Conservation (phyloP, 2,888 invertebrate species). For the Conchocele bisecta region DNA sequence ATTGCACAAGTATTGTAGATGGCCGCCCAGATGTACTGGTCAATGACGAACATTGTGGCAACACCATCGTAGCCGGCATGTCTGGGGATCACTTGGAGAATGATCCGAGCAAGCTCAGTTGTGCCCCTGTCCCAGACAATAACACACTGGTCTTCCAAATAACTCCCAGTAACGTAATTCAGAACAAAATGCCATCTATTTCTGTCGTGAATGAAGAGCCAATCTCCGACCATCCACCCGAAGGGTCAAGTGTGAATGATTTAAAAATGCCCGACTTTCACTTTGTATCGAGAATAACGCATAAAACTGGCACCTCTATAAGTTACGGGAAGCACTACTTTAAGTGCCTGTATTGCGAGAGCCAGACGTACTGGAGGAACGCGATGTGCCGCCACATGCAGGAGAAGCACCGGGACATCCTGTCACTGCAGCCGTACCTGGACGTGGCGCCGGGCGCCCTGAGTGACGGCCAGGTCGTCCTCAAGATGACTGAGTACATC, state of each 20-base stretch:
- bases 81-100: too few relatives aligned
- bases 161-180: too few relatives aligned
- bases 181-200: too few relatives aligned
- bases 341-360: constrained; percentile 74
- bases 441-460: constrained; percentile 38
- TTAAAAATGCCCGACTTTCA: constrained; percentile 55
- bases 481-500: constrained; percentile 75
- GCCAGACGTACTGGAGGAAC: constrained; percentile 66
- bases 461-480: constrained; percentile 59
- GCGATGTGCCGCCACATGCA: constrained; percentile 73
- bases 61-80: too few relatives aligned
- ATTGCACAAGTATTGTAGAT: too few relatives aligned
- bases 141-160: not conserved
- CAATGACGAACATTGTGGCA: too few relatives aligned
- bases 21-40: too few relatives aligned
- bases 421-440: constrained; percentile 58
- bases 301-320: constrained; percentile 15
- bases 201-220: too few relatives aligned
- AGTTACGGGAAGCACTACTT: constrained; percentile 67
- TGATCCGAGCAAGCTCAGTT: too few relatives aligned
- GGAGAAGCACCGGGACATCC: constrained; percentile 67
- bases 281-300: constrained; percentile 31
- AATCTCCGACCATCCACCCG: not conserved
- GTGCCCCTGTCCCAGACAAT: not conserved
- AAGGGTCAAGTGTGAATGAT: not conserved